phyloP scores from a whole-genome alignment of 2,797 vertebrate genomes.

The Tapirus indicus region DNA sequence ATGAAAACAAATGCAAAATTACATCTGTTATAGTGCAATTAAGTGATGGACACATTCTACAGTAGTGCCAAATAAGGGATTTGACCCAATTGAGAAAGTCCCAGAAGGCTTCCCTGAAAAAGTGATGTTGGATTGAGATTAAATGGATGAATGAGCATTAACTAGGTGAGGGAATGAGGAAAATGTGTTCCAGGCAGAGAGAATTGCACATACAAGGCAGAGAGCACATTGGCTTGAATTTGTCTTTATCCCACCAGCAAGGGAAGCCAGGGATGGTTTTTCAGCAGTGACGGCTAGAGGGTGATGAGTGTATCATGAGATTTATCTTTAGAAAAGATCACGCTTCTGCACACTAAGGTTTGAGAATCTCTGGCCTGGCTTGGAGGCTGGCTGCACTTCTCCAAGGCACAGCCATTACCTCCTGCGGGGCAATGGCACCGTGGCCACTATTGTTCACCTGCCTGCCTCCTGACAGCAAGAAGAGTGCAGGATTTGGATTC shows the following conservation, averaged over 20 bases:
- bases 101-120: constrained; percentile 29
- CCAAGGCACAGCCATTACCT: neutral
- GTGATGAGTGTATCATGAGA: neutral
- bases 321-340: constrained; percentile 17
- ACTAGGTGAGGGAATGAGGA: neutral
- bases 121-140: neutral
- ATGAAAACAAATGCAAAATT: constrained; percentile 12
- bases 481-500: neutral
- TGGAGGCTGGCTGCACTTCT: neutral
- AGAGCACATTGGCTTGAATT: neutral
- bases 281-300: neutral
- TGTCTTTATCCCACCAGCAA: neutral
- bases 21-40: neutral
- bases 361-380: neutral
- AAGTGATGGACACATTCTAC: neutral
- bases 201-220: neutral
- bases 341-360: neutral
- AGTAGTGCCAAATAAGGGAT: neutral
- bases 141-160: neutral
- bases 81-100: neutral
- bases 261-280: neutral
- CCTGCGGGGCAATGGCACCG: neutral
- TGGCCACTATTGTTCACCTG: neutral
- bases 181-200: neutral
- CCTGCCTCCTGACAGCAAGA: neutral